Conservation (phyloP, 2,797 vertebrate species). For the Gephyroberyx darwinii region DNA sequence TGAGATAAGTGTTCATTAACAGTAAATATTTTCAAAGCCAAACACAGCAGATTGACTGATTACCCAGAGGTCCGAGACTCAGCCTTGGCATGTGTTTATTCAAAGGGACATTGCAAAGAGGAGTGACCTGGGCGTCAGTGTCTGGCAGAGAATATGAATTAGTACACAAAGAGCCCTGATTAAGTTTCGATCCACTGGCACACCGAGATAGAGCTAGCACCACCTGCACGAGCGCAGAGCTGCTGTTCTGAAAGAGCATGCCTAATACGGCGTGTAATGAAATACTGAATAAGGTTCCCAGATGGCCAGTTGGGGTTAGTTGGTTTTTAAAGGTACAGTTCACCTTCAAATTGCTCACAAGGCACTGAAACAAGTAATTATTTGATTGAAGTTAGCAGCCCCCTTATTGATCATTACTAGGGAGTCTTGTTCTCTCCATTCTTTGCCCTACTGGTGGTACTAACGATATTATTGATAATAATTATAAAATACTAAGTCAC, state of each 20-base stretch:
- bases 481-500: neutral
- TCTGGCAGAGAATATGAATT: conserved; percentile 63
- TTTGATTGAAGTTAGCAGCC: conserved; percentile 25
- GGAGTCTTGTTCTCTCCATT: neutral
- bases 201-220: conserved; percentile 31
- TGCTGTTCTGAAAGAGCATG: conserved; percentile 58
- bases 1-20: conserved; percentile 43
- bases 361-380: conserved; percentile 26
- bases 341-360: conserved; percentile 46
- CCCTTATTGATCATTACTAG: conserved; percentile 11
- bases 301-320: conserved; percentile 52
- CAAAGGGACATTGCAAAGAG: conserved; percentile 50
- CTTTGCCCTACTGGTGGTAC: neutral
- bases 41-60: conserved; percentile 59
- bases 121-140: conserved; percentile 48
- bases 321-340: conserved; percentile 56
- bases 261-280: conserved; percentile 75
- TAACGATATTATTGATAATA: neutral
- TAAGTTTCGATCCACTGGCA: conserved; percentile 72
- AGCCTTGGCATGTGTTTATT: conserved; percentile 58
- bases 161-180: conserved; percentile 66
- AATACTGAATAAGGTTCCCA: conserved; percentile 62
- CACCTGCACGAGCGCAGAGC: conserved; percentile 37
- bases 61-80: conserved; percentile 59
- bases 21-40: conserved; percentile 38